These are phyloP conservation scores for Malacoraja senta DNA, from an alignment of 2,797 vertebrate species.

Conservation along the genomic window DNA sequence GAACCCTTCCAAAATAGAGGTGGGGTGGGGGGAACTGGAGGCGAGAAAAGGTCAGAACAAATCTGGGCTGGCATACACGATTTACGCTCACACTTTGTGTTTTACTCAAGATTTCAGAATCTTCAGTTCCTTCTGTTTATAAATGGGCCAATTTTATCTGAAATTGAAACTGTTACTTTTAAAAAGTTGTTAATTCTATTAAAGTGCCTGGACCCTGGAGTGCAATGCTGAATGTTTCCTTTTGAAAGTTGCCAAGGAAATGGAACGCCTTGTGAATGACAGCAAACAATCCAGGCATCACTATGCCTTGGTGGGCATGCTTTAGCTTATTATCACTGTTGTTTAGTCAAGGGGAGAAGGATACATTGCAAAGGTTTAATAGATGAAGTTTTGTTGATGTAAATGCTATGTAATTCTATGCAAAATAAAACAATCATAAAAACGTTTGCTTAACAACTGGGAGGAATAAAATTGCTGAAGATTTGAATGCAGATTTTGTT, in stretches of 20 bases:
- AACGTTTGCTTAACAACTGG: not conserved
- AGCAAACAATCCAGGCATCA: slow-evolving; percentile 8
- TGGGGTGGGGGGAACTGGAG: too few species aligned
- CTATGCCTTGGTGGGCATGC: not conserved
- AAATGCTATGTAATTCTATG: too few species aligned
- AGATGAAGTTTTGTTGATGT: too few species aligned
- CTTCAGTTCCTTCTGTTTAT: too few species aligned
- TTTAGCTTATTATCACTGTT: not conserved
- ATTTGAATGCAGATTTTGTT: too few species aligned
- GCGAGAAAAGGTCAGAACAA: too few species aligned
- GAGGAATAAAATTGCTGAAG: not conserved
- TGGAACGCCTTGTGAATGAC: not conserved
- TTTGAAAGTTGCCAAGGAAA: not conserved
- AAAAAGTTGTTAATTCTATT: not conserved
- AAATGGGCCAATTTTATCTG: not conserved
- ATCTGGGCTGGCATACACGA: too few species aligned
- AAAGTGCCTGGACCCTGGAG: not conserved
- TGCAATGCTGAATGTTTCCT: not conserved
- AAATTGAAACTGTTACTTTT: not conserved
- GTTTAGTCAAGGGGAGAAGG: not conserved
- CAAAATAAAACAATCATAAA: not conserved
- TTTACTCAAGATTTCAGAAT: too few species aligned
- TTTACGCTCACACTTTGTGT: too few species aligned
- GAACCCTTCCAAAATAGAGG: too few species aligned
- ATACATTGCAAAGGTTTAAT: not conserved